Percentiles rank a stretch among this genome's conserved stretches.
Conservation (phyloP, 1,140 invertebrate species). For the Oryzaephilus surinamensis region DNA sequence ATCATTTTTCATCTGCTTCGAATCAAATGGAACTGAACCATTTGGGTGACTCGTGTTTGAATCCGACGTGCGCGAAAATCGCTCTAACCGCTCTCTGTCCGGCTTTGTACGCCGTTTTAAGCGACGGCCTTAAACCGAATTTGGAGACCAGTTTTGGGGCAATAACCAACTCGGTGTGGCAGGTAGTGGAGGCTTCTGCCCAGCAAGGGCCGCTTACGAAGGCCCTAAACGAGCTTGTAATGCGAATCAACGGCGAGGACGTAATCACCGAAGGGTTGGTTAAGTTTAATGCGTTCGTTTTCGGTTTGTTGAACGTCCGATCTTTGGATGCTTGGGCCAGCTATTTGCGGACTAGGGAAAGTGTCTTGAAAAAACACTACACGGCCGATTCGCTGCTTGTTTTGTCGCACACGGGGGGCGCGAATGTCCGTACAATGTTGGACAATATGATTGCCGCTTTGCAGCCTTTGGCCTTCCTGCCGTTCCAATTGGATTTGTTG, state of each 20-base stretch:
- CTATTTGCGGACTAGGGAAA: slow-evolving; percentile 70
- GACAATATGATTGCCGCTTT: slow-evolving; percentile 63
- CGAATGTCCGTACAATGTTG: slow-evolving; percentile 50
- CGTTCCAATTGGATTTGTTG: slow-evolving; percentile 70
- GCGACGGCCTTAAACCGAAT: slow-evolving; percentile 68
- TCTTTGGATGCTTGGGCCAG: slow-evolving; percentile 78
- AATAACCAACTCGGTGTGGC: slow-evolving; percentile 81
- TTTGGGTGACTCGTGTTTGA: slow-evolving; percentile 44
- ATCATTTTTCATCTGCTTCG: slow-evolving; percentile 45
- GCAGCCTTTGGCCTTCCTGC: slow-evolving; percentile 62
- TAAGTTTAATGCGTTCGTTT: slow-evolving; percentile 83
- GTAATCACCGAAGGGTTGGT: slow-evolving; percentile 72
- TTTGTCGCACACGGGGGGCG: slow-evolving; percentile 52
- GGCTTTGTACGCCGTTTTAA: slow-evolving; percentile 71
- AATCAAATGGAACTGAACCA: slow-evolving; percentile 44
- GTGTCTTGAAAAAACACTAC: slow-evolving; percentile 73
- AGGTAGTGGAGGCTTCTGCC: slow-evolving; percentile 76
- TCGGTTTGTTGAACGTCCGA: slow-evolving; percentile 72
- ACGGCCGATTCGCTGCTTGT: slow-evolving; percentile 57
- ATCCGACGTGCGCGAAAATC: slow-evolving; percentile 54
- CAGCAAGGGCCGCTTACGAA: slow-evolving; percentile 76
- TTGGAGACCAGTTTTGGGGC: slow-evolving; percentile 78
- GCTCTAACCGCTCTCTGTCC: slow-evolving; percentile 67
- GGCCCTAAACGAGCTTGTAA: slow-evolving; percentile 74
- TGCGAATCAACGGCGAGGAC: slow-evolving; percentile 75